Percentiles rank a stretch among this genome's conserved stretches.
These are phyloP conservation scores for Choloepus hoffmanni DNA, from an alignment of 2,113 vertebrate genomes.

Conservation along the genomic window DNA sequence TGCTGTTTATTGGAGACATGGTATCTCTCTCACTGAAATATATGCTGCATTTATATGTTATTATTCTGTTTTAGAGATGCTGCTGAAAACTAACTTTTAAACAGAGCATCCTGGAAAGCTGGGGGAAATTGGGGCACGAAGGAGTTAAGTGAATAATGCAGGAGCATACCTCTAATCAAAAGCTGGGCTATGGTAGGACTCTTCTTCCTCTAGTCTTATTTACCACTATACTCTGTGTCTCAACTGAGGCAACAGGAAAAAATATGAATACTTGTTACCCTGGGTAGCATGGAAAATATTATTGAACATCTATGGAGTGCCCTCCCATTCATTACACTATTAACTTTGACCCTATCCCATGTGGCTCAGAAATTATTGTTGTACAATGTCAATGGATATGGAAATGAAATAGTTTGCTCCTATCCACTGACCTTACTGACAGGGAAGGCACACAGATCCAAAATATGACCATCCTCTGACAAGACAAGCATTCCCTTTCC, in stretches of 20 bases:
- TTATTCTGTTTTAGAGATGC: not conserved
- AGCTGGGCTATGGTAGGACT: not conserved
- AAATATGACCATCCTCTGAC: not conserved
- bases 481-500: not conserved
- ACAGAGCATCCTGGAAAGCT: not conserved
- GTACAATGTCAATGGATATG: not conserved
- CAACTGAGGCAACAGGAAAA: not conserved
- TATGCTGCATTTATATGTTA: not conserved
- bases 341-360: not conserved
- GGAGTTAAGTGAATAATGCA: not conserved
- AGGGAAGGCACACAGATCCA: not conserved
- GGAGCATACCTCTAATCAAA: not conserved
- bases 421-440: not conserved
- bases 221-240: not conserved
- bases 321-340: not conserved
- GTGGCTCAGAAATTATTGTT: slow-evolving; percentile 34
- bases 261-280: not conserved
- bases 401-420: not conserved
- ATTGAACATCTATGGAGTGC: not conserved
- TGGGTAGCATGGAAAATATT: not conserved
- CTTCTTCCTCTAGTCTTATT: not conserved
- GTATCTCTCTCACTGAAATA: not conserved
- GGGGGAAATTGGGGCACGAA: not conserved
- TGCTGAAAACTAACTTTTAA: slow-evolving; percentile 35
- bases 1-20: not conserved